Base-by-base conservation (phyloP, 2,888 invertebrate species). In the Drosophila kambysellisi region DNA sequence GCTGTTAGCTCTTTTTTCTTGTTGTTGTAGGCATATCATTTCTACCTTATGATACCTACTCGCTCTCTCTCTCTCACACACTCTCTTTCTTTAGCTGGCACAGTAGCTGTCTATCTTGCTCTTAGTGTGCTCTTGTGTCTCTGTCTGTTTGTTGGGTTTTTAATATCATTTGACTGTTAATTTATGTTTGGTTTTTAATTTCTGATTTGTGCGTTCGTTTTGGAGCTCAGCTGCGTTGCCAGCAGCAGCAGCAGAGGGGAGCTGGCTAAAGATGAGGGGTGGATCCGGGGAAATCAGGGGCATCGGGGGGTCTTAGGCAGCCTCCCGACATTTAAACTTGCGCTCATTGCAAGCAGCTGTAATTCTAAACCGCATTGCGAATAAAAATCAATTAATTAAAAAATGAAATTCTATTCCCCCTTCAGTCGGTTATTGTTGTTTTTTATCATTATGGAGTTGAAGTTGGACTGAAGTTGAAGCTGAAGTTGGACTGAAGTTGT, bases 131-230 rank as follows among this genome's bases (percentile, higher is more conserved):
- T 29, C 15, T 37, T 68, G 66, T 78, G 57, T 72, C 74, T 72
- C 79, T 75, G 76, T 77, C 73, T 65, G 58, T 41, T 56, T 56
- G 37, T 29, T 39, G 37, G 76, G 73, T 54, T 82, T 86, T 83
- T 82, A 81, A 89, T 87, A 90, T 78, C 80, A 82, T 84, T 90
- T 88, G 89, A 79, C 84, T 88, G 87, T 91, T 91, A 90, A 90
- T 91, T 91, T 91, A 90, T 91, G 91, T 88, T 82, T 76, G 91
- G 88, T 90, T 83, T 90, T 90, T 88, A 88, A 91, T 91, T 91
- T 88, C 91, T 91, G 91, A 90, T 91, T 90, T 91, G 91, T 91
- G 89, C 82, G 83, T 90, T 90, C 89, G 81, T 60, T 81, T 81
- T 70, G 76, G 64, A 70, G 54, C 74, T 68, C 68, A 65, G 63